Base-by-base conservation (phyloP, 2,797 vertebrate species). In the Tauraco hartlaubi region DNA sequence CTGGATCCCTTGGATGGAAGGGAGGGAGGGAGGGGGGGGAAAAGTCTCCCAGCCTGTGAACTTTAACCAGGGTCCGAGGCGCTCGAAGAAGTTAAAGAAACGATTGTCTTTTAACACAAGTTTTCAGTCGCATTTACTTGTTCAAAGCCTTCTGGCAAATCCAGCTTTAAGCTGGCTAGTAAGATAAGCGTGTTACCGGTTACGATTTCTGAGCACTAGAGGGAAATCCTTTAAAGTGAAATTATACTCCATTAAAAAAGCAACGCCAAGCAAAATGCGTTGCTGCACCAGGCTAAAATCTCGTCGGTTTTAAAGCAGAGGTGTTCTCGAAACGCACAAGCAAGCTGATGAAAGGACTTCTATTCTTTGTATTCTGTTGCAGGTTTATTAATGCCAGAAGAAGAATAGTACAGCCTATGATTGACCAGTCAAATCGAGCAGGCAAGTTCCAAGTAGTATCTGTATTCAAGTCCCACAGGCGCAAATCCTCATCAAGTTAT, bases 401-500 rank as follows among this genome's bases (percentile, higher is more conserved):
- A 99, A 99, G 99, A 99, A 99, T 99, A 99, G 99, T 99, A 98
- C 99, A 99, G 98, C 99, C 99, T 98, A 99, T 99, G 99, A 99
- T 99, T 96, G 99, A 99, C 99, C 99, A 99, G 99, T 99, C 99
- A 97, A 99, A 99, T 99, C 99, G 99, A 99, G 99, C 99, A 99
- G 99, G 99, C 99, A 99, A 99, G 99, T 98, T 96, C 91, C 97
- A 97, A 94, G 94, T 96, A 92, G 82, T 97, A 86, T 97, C 96
- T 97, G 37, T 96, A 97, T 97, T 98, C 97, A 97, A 96, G 74
- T 97, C 96, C 96, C 97, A 92, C 95, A 97, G 97, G 95, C 96
- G 69, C 95, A 97, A 97, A 97, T 95, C 96, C 97, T 98, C 96
- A 96, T 96, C 97, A 96, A 93, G 96, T 97, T 96, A 96, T 96